Conservation (phyloP, 2,797 vertebrate species). For the Setipinna tenuifilis region DNA sequence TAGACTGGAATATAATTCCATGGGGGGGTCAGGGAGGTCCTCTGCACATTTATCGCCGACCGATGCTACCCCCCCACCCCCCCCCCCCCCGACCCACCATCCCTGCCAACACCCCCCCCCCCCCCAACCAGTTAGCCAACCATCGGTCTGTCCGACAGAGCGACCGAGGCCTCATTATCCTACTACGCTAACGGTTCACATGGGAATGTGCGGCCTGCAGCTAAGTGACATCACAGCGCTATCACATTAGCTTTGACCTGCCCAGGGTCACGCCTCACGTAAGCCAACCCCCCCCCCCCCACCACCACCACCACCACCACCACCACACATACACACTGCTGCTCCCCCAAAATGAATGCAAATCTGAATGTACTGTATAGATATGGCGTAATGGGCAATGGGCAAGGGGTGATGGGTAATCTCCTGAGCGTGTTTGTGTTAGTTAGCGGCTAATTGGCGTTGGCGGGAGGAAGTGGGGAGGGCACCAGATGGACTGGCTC, state of each 20-base stretch:
- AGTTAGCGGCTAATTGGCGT: constrained; percentile 46
- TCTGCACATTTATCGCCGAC: constrained; percentile 27
- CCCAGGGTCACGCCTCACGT: background rate
- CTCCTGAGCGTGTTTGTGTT: constrained; percentile 47
- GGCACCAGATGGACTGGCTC: constrained; percentile 50
- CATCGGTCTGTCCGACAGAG: background rate
- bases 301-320: no score
- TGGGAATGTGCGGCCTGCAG: constrained; percentile 35
- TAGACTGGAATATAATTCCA: constrained; percentile 39
- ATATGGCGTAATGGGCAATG: constrained; percentile 39
- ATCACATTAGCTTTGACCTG: background rate
- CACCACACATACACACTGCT: no score
- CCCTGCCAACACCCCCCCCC: background rate
- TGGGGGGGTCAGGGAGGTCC: constrained; percentile 36
- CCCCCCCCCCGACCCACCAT: background rate
- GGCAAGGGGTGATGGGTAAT: constrained; percentile 36
- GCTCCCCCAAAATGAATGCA: background rate
- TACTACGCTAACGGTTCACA: constrained; percentile 1
- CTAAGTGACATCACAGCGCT: constrained; percentile 51
- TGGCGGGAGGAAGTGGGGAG: constrained; percentile 30
- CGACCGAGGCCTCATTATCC: background rate
- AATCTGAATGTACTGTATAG: constrained; percentile 18
- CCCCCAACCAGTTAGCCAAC: background rate
- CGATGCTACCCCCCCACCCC: background rate
- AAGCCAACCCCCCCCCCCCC: background rate